Evolutionary conservation across 1,140 invertebrate species (phyloP).

Genomic region (Penaeus chinensis): DNA sequence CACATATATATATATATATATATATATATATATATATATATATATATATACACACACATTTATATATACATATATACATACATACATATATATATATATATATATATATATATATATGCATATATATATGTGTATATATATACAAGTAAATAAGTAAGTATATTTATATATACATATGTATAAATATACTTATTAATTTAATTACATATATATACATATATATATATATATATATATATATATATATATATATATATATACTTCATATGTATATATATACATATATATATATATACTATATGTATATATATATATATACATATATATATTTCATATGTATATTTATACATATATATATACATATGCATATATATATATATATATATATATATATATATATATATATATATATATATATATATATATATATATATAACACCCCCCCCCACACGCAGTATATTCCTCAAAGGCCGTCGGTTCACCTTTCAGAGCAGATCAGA

Average conservation of each 20-base stretch:
- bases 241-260: conserved; percentile 22
- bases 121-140: too few species aligned
- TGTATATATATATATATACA: conserved; percentile 16
- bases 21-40: conserved; percentile 15
- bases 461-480: too few species aligned
- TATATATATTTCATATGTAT: not conserved
- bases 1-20: conserved; percentile 9
- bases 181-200: too few species aligned
- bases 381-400: conserved; percentile 22
- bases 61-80: conserved; percentile 17
- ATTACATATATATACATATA: too few species aligned
- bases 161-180: too few species aligned
- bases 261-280: not conserved
- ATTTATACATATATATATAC: conserved; percentile 8
- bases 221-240: not conserved
- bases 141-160: too few species aligned
- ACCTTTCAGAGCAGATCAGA: too few species aligned
- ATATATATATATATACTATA: conserved; percentile 8
- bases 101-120: not conserved
- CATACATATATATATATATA: conserved; percentile 18
- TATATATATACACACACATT: not conserved
- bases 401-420: conserved; percentile 1
- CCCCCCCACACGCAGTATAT: too few species aligned
- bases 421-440: not conserved
- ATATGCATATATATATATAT: not conserved